Evolutionary conservation across 2,113 vertebrate genomes (phyloP).

Genomic region (Ramphastos sulfuratus): DNA sequence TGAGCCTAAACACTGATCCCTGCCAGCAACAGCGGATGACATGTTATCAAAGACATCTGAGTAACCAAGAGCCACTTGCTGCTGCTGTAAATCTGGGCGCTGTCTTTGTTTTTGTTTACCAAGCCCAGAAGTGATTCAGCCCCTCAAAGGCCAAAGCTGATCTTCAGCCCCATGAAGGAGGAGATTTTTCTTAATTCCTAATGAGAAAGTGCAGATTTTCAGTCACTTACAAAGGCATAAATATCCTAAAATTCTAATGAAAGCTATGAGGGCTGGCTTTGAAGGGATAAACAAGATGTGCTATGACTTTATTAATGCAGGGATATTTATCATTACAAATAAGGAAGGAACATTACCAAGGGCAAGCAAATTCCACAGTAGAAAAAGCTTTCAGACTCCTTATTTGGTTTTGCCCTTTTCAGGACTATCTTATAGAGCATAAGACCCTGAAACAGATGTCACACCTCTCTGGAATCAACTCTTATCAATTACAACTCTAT

Average conservation of each 20-base stretch:
- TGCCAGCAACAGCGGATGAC: conserved; percentile 34
- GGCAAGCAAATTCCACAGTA: neutral
- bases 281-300: conserved; percentile 41
- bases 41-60: conserved; percentile 55
- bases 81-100: conserved; percentile 54
- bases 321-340: conserved; percentile 19
- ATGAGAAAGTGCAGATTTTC: conserved; percentile 61
- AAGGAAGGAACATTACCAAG: neutral
- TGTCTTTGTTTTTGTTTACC: conserved; percentile 57
- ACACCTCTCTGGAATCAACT: neutral
- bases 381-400: neutral
- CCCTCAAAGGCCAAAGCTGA: conserved; percentile 52
- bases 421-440: neutral
- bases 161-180: neutral
- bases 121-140: conserved; percentile 50
- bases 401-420: neutral
- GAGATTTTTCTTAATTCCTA: conserved; percentile 45
- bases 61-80: conserved; percentile 59
- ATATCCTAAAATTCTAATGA: conserved; percentile 42
- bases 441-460: neutral
- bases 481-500: neutral
- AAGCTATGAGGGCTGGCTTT: conserved; percentile 23
- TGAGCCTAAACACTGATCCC: conserved; percentile 40
- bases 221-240: conserved; percentile 32
- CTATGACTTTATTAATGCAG: conserved; percentile 18